These are phyloP conservation scores for Tyrannus savana DNA, from an alignment of 2,113 vertebrate species.

Conservation along the genomic window DNA sequence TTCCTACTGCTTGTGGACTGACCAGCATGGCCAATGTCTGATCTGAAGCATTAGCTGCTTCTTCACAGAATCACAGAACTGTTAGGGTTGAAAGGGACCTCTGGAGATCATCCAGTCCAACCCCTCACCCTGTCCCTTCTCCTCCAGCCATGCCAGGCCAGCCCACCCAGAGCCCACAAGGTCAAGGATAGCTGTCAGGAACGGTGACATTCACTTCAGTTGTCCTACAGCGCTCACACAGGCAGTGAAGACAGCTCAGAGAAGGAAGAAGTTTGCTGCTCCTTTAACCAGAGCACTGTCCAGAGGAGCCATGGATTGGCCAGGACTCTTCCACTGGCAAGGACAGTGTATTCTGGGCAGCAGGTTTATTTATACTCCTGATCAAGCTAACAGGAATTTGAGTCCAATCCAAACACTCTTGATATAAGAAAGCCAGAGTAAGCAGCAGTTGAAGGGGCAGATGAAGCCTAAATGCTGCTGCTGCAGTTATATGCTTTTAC, in stretches of 20 bases:
- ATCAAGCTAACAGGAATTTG: conserved; percentile 25
- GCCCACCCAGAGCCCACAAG: not conserved
- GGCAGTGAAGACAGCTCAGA: not conserved
- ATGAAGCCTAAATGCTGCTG: not conserved
- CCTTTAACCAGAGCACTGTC: not conserved
- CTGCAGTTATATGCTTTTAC: not conserved
- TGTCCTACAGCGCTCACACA: not conserved
- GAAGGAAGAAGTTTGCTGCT: not conserved
- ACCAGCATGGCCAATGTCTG: fast-evolving
- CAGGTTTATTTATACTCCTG: conserved; percentile 24
- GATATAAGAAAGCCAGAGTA: not conserved
- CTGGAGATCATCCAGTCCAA: not conserved
- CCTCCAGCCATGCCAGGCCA: not conserved
- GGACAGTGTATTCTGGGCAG: not conserved
- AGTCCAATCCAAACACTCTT: not conserved
- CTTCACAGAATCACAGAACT: not conserved
- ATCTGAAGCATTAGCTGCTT: fast-evolving
- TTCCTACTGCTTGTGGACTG: fast-evolving
- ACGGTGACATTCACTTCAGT: fast-evolving
- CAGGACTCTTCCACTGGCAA: not conserved
- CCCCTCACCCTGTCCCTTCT: not conserved
- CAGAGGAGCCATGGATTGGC: not conserved
- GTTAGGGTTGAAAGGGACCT: not conserved
- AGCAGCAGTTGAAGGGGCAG: not conserved
- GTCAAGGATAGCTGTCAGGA: not conserved